phyloP scores from a whole-genome alignment of 2,797 vertebrate species.

The Syndactyla subalaris region DNA sequence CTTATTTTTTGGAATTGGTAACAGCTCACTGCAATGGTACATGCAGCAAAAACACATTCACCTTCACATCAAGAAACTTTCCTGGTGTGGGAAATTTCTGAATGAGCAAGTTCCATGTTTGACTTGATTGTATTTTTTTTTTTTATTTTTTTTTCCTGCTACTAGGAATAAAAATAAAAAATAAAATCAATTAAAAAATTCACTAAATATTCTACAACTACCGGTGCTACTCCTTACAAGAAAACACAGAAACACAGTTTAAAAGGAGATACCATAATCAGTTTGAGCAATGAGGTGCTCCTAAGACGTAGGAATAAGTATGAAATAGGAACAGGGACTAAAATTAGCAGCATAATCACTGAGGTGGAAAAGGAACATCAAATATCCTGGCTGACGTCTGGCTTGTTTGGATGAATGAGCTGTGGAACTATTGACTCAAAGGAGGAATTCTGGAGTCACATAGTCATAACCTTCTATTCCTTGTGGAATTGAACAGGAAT shows the following conservation, averaged over 20 bases:
- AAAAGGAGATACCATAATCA: neutral
- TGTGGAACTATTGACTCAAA: neutral
- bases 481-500: neutral
- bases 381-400: neutral
- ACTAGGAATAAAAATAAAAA: neutral
- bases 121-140: neutral
- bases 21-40: neutral
- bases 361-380: neutral
- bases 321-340: neutral
- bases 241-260: neutral
- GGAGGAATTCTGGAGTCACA: neutral
- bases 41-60: fast-evolving
- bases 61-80: neutral
- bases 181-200: neutral
- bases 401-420: neutral
- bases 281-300: neutral
- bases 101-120: neutral
- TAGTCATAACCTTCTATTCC: neutral
- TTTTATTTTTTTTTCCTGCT: neutral
- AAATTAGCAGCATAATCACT: neutral
- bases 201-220: neutral
- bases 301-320: neutral
- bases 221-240: neutral
- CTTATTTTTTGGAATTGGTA: neutral
- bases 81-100: neutral